Conservation (phyloP, 2,113 vertebrate genomes). For the Anguilla rostrata region DNA sequence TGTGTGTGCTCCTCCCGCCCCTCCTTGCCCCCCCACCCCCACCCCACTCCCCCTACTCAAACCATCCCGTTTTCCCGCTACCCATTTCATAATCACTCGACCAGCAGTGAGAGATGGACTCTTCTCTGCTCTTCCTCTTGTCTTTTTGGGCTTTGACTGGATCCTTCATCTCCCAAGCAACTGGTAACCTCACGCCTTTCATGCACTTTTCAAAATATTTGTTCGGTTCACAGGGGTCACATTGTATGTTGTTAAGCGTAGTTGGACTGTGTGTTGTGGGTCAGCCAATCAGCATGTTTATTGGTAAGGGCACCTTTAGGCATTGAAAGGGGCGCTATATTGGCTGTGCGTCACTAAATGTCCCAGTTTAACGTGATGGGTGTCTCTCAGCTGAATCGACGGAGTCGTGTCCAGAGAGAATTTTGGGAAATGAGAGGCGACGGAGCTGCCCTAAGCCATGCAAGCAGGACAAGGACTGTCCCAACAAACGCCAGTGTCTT, state of each 20-base stretch:
- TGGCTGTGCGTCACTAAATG: background rate
- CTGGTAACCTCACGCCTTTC: conserved; percentile 57
- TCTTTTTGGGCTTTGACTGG: conserved; percentile 60
- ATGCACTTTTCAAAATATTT: conserved; percentile 4
- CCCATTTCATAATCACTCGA: conserved; percentile 54
- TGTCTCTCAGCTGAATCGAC: conserved; percentile 45
- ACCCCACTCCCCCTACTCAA: conserved; percentile 48
- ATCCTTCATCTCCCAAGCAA: conserved; percentile 46
- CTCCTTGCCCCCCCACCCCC: conserved; percentile 30
- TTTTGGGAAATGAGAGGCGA: conserved; percentile 60
- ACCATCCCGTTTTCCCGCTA: conserved; percentile 46
- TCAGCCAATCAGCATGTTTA: background rate
- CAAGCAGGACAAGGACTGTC: conserved; percentile 63
- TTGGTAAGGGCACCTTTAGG: background rate
- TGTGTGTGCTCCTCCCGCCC: conserved; percentile 56
- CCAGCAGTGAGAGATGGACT: conserved; percentile 58
- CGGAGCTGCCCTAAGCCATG: conserved; percentile 70
- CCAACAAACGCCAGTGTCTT: conserved; percentile 68
- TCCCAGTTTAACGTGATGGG: conserved; percentile 1
- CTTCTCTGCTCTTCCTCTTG: conserved; percentile 58
- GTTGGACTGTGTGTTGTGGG: background rate
- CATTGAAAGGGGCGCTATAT: background rate
- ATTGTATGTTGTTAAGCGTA: background rate
- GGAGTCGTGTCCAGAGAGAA: conserved; percentile 65
- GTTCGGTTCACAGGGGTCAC: background rate